Percentiles rank a stretch among this genome's conserved stretches.
These are phyloP conservation scores for Eulithis prunata DNA, from an alignment of 2,888 invertebrate species.

Conservation along the genomic window DNA sequence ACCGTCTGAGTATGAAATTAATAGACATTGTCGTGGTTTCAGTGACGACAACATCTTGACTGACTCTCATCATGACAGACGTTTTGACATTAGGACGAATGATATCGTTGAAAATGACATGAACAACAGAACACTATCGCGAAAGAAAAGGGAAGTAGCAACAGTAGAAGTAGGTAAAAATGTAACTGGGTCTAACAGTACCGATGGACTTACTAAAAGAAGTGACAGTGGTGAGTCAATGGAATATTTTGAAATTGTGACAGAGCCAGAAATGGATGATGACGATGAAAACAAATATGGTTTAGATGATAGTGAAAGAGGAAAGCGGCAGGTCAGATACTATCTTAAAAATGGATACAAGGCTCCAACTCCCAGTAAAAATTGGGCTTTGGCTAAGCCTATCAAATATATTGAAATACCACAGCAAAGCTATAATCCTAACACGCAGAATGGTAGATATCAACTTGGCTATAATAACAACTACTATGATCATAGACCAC, in stretches of 20 bases:
- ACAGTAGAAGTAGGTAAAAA: conserved; percentile 46
- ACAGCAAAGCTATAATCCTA: conserved; percentile 60
- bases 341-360: conserved; percentile 69
- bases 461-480: conserved; percentile 56
- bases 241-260: conserved; percentile 63
- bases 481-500: conserved; percentile 56
- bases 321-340: conserved; percentile 77
- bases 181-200: conserved; percentile 46
- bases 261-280: conserved; percentile 48
- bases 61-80: conserved; percentile 75
- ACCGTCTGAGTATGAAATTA: conserved; percentile 47
- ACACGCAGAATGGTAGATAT: conserved; percentile 59
- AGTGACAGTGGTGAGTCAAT: conserved; percentile 66
- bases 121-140: conserved; percentile 53
- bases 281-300: conserved; percentile 50
- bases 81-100: conserved; percentile 71
- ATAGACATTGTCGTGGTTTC: conserved; percentile 70
- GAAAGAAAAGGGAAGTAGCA: conserved; percentile 66
- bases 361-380: conserved; percentile 57
- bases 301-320: conserved; percentile 71
- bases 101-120: conserved; percentile 59
- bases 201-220: conserved; percentile 57
- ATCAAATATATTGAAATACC: conserved; percentile 61
- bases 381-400: conserved; percentile 65
- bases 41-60: conserved; percentile 73